These are phyloP conservation scores for Littorina saxatilis DNA, from an alignment of 1,140 invertebrate genomes.

Conservation along the genomic window DNA sequence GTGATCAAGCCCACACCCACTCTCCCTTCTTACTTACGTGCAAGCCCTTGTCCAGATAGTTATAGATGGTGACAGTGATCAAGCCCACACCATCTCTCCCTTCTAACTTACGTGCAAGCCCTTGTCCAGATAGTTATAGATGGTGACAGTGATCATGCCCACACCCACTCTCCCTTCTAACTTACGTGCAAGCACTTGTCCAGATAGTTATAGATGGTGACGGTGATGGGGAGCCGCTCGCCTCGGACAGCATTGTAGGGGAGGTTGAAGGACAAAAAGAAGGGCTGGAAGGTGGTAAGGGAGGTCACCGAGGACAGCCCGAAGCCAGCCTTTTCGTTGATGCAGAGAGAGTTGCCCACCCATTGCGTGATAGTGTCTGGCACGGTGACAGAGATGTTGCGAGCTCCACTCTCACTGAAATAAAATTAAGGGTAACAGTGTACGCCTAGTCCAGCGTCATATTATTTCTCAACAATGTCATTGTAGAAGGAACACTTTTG, in stretches of 20 bases:
- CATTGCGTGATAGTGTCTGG: slow-evolving; percentile 95
- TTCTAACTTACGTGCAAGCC: slow-evolving; percentile 79
- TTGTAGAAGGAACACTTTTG: no score
- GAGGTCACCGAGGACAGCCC: slow-evolving; percentile 82
- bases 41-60: no score
- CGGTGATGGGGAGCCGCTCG: slow-evolving; percentile 92
- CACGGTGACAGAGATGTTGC: slow-evolving; percentile 78
- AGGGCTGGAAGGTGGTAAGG: slow-evolving; percentile 91
- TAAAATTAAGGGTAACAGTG: background rate
- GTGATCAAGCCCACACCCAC: no score
- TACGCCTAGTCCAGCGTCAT: no score
- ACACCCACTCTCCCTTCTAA: slow-evolving; percentile 23
- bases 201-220: slow-evolving; percentile 95
- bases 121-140: slow-evolving; percentile 91
- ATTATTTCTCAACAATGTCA: no score
- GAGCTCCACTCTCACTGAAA: slow-evolving; percentile 76
- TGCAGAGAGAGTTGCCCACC: slow-evolving; percentile 94
- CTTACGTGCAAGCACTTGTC: slow-evolving; percentile 81
- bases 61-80: no score
- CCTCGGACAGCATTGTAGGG: slow-evolving; percentile 93
- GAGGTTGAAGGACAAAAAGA: slow-evolving; percentile 90
- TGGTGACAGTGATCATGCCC: slow-evolving; percentile 84
- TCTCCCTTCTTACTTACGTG: no score
- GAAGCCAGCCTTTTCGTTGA: slow-evolving; percentile 89
- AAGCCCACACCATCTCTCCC: no score